Evolutionary conservation across 2,888 invertebrate genomes (phyloP), one percentile per base, ranked within the genome.

Genomic region (Leucophenga montana): DNA sequence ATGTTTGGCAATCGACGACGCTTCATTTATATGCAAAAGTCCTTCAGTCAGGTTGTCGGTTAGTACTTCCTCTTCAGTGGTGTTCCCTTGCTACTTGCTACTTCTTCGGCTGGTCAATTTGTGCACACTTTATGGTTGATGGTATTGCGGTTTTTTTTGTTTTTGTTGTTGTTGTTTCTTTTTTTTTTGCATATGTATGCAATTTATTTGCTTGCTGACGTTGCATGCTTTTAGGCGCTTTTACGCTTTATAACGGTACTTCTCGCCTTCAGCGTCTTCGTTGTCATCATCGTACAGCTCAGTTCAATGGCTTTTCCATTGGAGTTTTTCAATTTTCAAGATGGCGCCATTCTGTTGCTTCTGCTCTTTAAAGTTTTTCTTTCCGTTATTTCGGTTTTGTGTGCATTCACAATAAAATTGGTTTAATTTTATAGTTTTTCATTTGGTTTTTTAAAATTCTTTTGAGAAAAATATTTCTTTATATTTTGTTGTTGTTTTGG

Each of bases 251-350:
- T 2, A n/a, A 27, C 57, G 8, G 4, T 3, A 33, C 33, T 8
- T 39, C 39, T 39, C 14, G 20, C 16, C 18, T 11, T 18, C 53
- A 31, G 27, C 33, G 39, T 39, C 16, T 16, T 54, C 31, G 9
- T 44, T 66, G 31, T 53, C 53, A 14, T 39, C 33, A 11, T 39
- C 1, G 39, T 50, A 59, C 69, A 72, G 39, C 57, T 68, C 54
- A 76, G 77, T 76, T 77, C 77, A 76, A 73, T 75, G 77, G 75
- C 77, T 76, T 76, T 56, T 76, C 14, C 31, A 62, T 50, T 66
- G 8, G 39, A 8, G 39, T 39, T 39, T 61, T 61, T 72, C 20
- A 68, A 66, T 68, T 44, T 64, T 56, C 39, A 61, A 39, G 44
- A 16, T 18, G 44, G 16, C 67, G 54, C 48, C 67, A 67, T 67